Base-by-base conservation (phyloP, 2,797 vertebrate species). In the Astyanax mexicanus region DNA sequence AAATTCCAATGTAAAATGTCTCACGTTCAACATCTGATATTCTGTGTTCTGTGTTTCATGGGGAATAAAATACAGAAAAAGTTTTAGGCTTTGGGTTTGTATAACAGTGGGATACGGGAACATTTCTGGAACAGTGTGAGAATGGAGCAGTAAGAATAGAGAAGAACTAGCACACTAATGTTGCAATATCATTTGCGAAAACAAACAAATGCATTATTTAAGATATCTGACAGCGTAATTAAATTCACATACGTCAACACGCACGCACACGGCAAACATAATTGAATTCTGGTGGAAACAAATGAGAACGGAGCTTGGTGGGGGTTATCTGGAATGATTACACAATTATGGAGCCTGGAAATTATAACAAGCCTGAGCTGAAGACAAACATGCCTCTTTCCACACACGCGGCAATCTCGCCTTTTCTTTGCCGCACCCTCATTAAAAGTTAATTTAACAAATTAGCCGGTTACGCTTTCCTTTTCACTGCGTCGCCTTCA, bases 401-500 rank as follows among this genome's bases (percentile, higher is more conserved):
- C 27, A 60, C 21, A 40, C 68, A 37, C 55, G 25, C 1, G 17
- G 54, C 45, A 67, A 55, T 71, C 74, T 52, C 7, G 37, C 37
- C 51, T 70, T 73, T 72, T 72, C 45, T 58, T 44, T 11, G 4
- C 4, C 19, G 60, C 61, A 23, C 25, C 19, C 61, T 77, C 75
- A 80, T 81, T 78, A 75, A 75, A 81, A 83, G 72, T 72, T 78
- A 62, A 75, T 84, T 75, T 74, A 83, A 55, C 61, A 72, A 75
- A 82, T 81, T 65, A 78, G 68, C 54, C 27, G 0, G 13, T 64
- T 78, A 38, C 38, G 66, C 66, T 66, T 69, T 62, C 32, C 64
- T 77, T 68, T 74, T 70, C 75, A 66, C 55, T 65, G 74, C 49
- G 35, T 67, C 52, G 60, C 74, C 57, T 47, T 51, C 40, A 57